Conservation (phyloP, 2,113 vertebrate genomes). For the Narcine bancroftii region DNA sequence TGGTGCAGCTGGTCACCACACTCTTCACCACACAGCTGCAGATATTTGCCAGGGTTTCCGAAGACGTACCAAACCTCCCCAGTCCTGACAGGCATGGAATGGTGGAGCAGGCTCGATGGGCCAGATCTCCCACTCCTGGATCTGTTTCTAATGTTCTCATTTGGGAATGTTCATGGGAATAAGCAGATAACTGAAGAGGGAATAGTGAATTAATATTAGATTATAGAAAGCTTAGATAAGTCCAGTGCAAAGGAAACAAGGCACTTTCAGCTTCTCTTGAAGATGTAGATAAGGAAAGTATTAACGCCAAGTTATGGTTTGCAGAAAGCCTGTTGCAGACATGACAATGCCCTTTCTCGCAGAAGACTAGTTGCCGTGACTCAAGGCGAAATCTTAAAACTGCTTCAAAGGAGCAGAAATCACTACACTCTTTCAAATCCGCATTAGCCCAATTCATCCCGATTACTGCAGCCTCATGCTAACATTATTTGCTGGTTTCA, state of each 20-base stretch:
- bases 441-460: not conserved
- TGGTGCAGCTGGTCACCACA: too few species aligned
- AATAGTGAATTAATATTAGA: constrained; percentile 7
- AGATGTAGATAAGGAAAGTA: constrained; percentile 9
- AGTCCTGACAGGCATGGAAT: too few species aligned
- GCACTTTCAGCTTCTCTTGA: not conserved
- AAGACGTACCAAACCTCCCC: too few species aligned
- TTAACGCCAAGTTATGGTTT: not conserved
- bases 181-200: not conserved
- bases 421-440: not conserved
- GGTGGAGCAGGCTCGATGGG: too few species aligned
- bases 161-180: not conserved
- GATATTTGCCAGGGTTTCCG: too few species aligned
- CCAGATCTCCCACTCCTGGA: too few species aligned
- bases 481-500: not conserved
- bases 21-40: too few species aligned
- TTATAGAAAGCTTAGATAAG: constrained; percentile 17
- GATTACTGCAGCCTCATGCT: not conserved
- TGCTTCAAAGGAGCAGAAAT: not conserved
- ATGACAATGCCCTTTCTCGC: not conserved
- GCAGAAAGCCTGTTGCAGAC: not conserved
- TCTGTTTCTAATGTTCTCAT: too few species aligned
- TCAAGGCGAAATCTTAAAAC: not conserved
- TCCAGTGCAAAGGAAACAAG: too few species aligned
- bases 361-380: not conserved